These are phyloP conservation scores for Gonatopus flavifemur DNA, from an alignment of 1,140 invertebrate species.

Conservation along the genomic window DNA sequence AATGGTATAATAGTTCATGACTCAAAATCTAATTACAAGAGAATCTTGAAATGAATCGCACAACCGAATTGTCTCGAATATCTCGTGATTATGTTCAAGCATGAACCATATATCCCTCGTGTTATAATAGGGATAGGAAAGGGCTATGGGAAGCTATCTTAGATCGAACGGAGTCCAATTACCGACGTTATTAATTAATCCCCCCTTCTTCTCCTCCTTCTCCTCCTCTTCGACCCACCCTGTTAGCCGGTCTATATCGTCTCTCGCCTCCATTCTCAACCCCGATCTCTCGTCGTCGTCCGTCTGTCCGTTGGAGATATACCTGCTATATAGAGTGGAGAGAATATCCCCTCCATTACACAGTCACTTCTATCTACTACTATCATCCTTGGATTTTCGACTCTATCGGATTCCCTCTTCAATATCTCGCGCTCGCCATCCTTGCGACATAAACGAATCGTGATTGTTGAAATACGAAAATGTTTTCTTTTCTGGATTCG, in stretches of 20 bases:
- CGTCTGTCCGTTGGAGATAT: conserved; percentile 43
- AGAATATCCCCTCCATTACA: conserved; percentile 25
- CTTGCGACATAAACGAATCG: too few species aligned
- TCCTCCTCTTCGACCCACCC: conserved; percentile 21
- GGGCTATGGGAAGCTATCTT: conserved; percentile 42
- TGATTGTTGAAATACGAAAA: too few species aligned
- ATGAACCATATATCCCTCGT: conserved; percentile 26
- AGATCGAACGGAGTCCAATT: conserved; percentile 50
- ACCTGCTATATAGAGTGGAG: too few species aligned
- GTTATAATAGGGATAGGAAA: conserved; percentile 25
- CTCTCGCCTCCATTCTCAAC: conserved; percentile 40
- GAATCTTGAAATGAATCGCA: too few species aligned
- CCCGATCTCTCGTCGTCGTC: conserved; percentile 35
- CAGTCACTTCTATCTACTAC: conserved; percentile 19
- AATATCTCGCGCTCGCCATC: not conserved
- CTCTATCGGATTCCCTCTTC: conserved; percentile 15
- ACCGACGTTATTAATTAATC: conserved; percentile 52
- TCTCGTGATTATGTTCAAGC: conserved; percentile 25
- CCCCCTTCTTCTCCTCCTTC: too few species aligned
- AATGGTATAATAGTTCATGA: too few species aligned
- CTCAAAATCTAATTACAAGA: too few species aligned
- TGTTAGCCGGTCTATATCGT: conserved; percentile 25
- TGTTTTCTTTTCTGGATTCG: too few species aligned
- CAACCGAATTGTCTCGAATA: too few species aligned
- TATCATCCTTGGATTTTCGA: conserved; percentile 25